Percentiles rank a stretch among this genome's conserved stretches.
These are phyloP conservation scores for Autographa gamma DNA, from an alignment of 2,888 invertebrate species.

Conservation along the genomic window DNA sequence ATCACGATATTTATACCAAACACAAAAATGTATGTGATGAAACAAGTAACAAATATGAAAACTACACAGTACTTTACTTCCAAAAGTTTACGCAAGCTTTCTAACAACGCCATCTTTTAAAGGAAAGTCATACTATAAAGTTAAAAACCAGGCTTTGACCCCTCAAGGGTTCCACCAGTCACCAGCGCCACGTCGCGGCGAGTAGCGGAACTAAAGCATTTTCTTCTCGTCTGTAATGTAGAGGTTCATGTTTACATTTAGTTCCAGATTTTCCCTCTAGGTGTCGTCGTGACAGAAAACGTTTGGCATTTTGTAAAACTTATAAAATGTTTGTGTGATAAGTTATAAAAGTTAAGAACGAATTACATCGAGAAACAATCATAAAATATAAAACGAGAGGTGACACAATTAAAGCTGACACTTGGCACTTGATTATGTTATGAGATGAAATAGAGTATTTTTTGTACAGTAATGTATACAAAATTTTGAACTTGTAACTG, in stretches of 20 bases:
- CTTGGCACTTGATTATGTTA: too few species aligned
- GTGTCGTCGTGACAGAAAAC: not conserved
- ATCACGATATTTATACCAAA: too few species aligned
- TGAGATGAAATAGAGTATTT: too few species aligned
- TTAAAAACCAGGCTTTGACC: not conserved
- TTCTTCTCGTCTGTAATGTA: not conserved
- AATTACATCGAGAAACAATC: too few species aligned
- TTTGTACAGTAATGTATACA: too few species aligned
- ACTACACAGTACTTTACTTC: too few species aligned
- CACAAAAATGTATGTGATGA: too few species aligned
- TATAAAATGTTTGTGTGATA: not conserved
- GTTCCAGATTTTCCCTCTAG: not conserved
- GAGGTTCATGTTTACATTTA: not conserved
- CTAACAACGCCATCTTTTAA: constrained; percentile 35
- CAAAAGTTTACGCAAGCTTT: not conserved
- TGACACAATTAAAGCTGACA: too few species aligned
- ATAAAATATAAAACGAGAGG: too few species aligned
- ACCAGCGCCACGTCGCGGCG: constrained; percentile 42
- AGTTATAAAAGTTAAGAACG: not conserved
- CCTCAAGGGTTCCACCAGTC: constrained; percentile 19
- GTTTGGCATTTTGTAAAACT: not conserved
- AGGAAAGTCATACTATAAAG: not conserved
- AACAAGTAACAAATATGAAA: too few species aligned
- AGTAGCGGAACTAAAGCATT: constrained; percentile 53
- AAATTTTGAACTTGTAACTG: too few species aligned